Evolutionary conservation across 2,797 vertebrate genomes (phyloP).

Genomic region (Scleropages formosus): DNA sequence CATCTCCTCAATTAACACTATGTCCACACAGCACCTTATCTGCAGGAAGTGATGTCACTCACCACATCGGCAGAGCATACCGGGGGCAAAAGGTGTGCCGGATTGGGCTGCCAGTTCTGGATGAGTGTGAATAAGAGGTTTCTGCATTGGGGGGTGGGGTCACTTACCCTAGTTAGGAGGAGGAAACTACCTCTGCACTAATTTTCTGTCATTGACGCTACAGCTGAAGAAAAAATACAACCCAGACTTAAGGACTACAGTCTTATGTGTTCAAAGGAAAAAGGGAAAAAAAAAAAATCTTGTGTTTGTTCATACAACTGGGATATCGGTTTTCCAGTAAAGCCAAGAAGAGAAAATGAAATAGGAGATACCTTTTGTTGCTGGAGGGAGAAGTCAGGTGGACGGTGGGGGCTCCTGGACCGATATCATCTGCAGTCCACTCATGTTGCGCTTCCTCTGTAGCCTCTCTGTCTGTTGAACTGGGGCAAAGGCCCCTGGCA

Average conservation of each 20-base stretch:
- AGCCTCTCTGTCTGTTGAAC: slow-evolving; percentile 45
- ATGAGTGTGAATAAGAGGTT: neutral
- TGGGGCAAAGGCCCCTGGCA: slow-evolving; percentile 38
- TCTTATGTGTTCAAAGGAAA: slow-evolving; percentile 37
- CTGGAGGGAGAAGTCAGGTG: slow-evolving; percentile 40
- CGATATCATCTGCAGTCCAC: slow-evolving; percentile 43
- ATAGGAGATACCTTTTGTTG: slow-evolving; percentile 58
- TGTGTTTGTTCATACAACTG: slow-evolving; percentile 33
- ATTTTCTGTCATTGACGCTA: too few species aligned
- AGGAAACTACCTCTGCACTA: neutral
- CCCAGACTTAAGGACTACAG: slow-evolving; percentile 41
- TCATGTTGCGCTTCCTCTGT: slow-evolving; percentile 56
- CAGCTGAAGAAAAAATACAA: neutral
- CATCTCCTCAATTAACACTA: slow-evolving; percentile 28
- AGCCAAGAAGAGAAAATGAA: slow-evolving; percentile 61
- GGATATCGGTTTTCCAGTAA: slow-evolving; percentile 53
- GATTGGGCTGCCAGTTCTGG: neutral
- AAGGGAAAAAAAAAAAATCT: slow-evolving; percentile 36
- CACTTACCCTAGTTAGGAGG: neutral
- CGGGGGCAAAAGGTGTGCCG: neutral
- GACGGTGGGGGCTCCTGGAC: slow-evolving; percentile 19
- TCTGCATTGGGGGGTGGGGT: neutral
- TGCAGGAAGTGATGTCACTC: slow-evolving; percentile 41
- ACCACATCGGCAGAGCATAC: neutral
- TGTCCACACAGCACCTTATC: slow-evolving; percentile 28